Percentiles rank a stretch among this genome's conserved stretches.
phyloP scores from a whole-genome alignment of 2,888 invertebrate species.

The Pachymerium ferrugineum region DNA sequence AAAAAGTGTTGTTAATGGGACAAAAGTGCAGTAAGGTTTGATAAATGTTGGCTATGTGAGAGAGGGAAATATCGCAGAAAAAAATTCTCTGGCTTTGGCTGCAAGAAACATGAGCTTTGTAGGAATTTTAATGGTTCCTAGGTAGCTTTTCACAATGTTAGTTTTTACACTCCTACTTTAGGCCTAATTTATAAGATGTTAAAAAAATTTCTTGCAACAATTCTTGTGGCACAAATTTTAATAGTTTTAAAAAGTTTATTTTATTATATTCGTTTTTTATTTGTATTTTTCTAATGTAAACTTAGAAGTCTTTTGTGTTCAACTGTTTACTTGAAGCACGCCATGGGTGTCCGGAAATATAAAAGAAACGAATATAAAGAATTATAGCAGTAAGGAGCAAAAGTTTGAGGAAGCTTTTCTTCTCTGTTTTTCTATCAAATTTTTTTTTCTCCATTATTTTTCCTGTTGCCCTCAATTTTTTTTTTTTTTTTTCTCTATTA shows the following conservation, averaged over 20 bases:
- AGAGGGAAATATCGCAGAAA: not conserved
- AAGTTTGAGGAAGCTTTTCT: conserved; percentile 24
- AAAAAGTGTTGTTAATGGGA: conserved; percentile 7
- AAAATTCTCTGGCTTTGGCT: not conserved
- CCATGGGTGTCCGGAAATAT: conserved; percentile 17
- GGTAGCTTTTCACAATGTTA: too few species aligned
- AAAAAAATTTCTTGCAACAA: too few species aligned
- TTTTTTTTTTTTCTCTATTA: not conserved
- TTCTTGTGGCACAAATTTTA: too few species aligned
- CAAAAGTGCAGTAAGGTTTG: conserved; percentile 6
- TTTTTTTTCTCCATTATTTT: not conserved
- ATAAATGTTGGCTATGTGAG: not conserved
- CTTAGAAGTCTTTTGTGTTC: not conserved
- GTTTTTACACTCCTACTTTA: too few species aligned
- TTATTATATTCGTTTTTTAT: not conserved
- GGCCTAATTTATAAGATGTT: too few species aligned
- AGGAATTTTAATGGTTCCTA: too few species aligned
- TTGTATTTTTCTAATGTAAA: not conserved
- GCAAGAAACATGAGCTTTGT: not conserved
- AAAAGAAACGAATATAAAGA: conserved; percentile 9
- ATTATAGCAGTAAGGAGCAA: not conserved
- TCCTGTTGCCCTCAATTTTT: not conserved
- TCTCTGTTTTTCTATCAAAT: conserved; percentile 11
- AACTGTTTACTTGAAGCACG: not conserved
- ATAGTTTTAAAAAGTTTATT: conserved; percentile 7